A percentile compares a stretch with the other conserved stretches of the same genome.
Conservation (phyloP, 2,797 vertebrate genomes). For the Leontopithecus rosalia region DNA sequence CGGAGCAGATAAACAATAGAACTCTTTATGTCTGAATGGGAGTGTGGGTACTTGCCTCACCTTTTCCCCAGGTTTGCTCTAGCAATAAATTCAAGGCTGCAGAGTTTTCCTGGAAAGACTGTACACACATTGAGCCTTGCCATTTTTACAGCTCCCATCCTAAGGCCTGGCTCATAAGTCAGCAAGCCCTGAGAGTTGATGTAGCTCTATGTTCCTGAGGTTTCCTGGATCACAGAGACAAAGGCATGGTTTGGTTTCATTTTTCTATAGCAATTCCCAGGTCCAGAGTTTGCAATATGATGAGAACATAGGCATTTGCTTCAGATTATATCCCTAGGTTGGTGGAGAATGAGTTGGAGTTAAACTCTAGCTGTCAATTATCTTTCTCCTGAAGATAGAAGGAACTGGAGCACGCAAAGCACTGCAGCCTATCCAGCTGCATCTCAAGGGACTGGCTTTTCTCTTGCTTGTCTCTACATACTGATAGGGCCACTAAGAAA, state of each 20-base stretch:
- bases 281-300: background rate
- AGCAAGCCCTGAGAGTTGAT: background rate
- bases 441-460: background rate
- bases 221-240: background rate
- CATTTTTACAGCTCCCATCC: background rate
- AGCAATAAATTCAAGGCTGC: background rate
- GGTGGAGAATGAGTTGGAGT: background rate
- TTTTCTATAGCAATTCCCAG: background rate
- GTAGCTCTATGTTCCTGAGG: background rate
- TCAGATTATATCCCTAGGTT: background rate
- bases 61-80: background rate
- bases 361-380: background rate
- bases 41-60: background rate
- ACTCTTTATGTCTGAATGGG: background rate
- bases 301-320: background rate
- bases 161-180: background rate
- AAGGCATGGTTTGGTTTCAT: background rate
- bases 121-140: fast-evolving
- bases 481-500: background rate
- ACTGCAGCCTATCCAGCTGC: background rate
- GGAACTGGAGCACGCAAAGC: background rate
- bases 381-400: background rate
- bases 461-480: background rate
- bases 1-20: background rate
- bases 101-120: background rate